Base-by-base conservation (phyloP, 37 sponge, comb jelly and placozoan species). In the Hormiphora californensis region DNA sequence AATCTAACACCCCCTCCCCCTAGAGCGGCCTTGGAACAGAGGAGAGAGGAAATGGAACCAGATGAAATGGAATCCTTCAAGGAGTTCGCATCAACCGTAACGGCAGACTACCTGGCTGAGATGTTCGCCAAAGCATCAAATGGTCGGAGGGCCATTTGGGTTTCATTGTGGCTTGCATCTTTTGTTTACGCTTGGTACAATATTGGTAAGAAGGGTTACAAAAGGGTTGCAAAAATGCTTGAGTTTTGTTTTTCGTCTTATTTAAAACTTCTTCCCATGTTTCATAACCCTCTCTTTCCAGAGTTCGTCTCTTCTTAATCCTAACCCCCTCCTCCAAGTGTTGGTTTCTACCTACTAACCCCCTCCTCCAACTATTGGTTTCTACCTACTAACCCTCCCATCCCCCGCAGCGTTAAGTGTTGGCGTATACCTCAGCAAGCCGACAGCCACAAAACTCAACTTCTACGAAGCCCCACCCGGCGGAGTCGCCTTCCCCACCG, bases 11-110 rank as follows among this genome's bases (percentile, higher is more conserved):
- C n/a, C n/a, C n/a, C n/a, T n/a, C n/a, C n/a, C n/a, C n/a, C n/a
- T n/a, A n/a, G 81, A 17, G 81, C 81, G 12, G 81, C 81, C 12
- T 30, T 73, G 0, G 81, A 73, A 41, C 81, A 73, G 81, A 73
- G 25, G 81, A 1, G 81, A 40, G 28, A 73, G 38, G 81, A 73
- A 73, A 73, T 73, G 19, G 81, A 73, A 21, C n/a, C n/a, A n/a
- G n/a, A n/a, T n/a, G n/a, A n/a, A n/a, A 73, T 73, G 81, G 81
- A 73, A 46, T 43, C 44, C n/a, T 73, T 73, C 38, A 73, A 73
- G 25, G 81, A 73, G 81, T 73, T 73, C 81, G 81, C 81, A 3
- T 73, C 81, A n/a, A 73, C 81, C 1, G 81, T 73, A 1, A 73
- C 81, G 27, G 81, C 81, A 8, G 81, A 73, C 25, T 73, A 73